These are phyloP conservation scores for Euura saliciscinereae DNA, from an alignment of 1,140 invertebrate genomes.

Conservation along the genomic window DNA sequence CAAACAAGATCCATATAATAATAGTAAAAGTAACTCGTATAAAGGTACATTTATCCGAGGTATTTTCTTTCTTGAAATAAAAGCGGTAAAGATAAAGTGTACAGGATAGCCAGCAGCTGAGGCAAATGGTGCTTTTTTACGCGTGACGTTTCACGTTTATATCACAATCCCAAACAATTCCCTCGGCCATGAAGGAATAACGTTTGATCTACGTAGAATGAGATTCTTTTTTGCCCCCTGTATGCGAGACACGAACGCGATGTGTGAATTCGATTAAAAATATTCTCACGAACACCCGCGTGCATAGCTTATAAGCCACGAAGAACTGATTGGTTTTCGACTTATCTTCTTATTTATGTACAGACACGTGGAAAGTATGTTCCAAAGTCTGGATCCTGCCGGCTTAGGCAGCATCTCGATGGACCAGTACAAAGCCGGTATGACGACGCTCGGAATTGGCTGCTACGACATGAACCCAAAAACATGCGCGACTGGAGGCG, in stretches of 20 bases:
- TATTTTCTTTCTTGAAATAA: too few species aligned
- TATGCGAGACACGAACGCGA: not conserved
- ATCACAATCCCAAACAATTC: too few species aligned
- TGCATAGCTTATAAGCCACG: not conserved
- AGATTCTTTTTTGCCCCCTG: not conserved
- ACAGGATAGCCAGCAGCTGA: too few species aligned
- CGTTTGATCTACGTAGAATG: too few species aligned
- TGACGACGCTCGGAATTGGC: conserved; percentile 42
- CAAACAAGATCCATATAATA: too few species aligned
- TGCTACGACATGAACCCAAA: conserved; percentile 35
- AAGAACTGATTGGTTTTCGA: not conserved
- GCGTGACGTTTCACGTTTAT: too few species aligned
- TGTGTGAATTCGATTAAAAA: too few species aligned
- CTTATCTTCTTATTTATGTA: conserved; percentile 14
- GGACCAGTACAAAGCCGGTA: conserved; percentile 44
- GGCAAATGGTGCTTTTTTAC: too few species aligned
- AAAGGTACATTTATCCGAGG: too few species aligned
- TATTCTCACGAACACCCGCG: not conserved
- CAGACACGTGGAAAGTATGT: conserved; percentile 51
- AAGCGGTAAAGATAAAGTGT: too few species aligned
- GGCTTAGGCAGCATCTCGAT: conserved; percentile 38
- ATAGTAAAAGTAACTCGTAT: too few species aligned
- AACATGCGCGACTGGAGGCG: conserved; percentile 31
- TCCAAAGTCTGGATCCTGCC: conserved; percentile 41
- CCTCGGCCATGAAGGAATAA: too few species aligned